A percentile compares a stretch with the other conserved stretches of the same genome.
Conservation (phyloP, 2,888 invertebrate genomes). For the Therioaphis trifolii region DNA sequence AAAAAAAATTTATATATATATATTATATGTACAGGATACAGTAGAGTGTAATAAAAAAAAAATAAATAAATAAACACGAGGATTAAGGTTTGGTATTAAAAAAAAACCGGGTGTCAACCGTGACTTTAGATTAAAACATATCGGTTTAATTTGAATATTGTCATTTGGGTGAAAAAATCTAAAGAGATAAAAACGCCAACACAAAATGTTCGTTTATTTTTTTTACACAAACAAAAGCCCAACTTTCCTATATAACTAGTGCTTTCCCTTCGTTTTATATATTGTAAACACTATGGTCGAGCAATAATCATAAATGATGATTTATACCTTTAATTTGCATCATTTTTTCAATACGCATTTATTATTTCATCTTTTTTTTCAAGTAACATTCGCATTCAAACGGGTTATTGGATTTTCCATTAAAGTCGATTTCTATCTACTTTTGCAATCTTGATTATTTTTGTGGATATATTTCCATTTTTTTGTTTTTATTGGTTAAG, state of each 20-base stretch:
- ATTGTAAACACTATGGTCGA: conserved; percentile 1
- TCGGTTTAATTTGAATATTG: conserved; percentile 61
- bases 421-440: too few species aligned
- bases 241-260: conserved; percentile 2
- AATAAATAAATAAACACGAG: conserved; percentile 26
- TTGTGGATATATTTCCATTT: too few species aligned
- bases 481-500: too few species aligned
- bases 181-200: conserved; percentile 53
- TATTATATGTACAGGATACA: neutral
- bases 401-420: too few species aligned
- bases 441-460: too few species aligned
- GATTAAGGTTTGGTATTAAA: conserved; percentile 38
- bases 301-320: conserved; percentile 51
- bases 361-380: conserved; percentile 32
- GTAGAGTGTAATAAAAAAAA: conserved; percentile 47
- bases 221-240: conserved; percentile 35
- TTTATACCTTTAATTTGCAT: conserved; percentile 55
- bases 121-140: conserved; percentile 57
- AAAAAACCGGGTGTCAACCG: conserved; percentile 44
- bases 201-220: conserved; percentile 42
- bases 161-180: conserved; percentile 43
- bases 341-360: conserved; percentile 7
- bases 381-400: neutral
- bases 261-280: neutral
- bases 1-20: conserved; percentile 19